These are phyloP conservation scores for Syndactyla subalaris DNA, from an alignment of 2,797 vertebrate genomes.

Conservation along the genomic window DNA sequence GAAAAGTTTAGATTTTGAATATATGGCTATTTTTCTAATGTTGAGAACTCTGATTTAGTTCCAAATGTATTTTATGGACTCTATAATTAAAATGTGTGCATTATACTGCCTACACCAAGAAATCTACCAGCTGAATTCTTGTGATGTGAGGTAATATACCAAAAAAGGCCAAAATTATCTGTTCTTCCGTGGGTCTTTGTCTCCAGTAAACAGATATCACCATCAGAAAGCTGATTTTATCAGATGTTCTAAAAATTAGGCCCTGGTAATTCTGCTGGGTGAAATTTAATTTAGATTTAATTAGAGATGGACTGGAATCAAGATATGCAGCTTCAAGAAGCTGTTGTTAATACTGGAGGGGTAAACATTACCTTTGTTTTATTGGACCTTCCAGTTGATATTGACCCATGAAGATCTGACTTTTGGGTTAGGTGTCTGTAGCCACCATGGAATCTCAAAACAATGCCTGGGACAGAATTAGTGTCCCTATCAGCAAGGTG, in stretches of 20 bases:
- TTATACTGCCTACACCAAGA: background rate
- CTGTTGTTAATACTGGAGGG: background rate
- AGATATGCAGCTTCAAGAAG: background rate
- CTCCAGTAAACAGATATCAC: background rate
- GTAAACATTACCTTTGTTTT: background rate
- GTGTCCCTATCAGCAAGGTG: background rate
- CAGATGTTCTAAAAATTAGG: background rate
- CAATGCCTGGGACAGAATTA: background rate
- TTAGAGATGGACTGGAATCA: conserved; percentile 45
- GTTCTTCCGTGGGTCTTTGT: background rate
- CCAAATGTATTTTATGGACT: background rate
- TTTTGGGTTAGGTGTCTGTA: background rate
- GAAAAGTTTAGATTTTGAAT: background rate
- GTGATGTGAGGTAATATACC: background rate
- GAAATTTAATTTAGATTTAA: conserved; percentile 70
- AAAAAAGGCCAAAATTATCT: background rate
- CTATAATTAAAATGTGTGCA: background rate
- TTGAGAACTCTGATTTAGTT: background rate
- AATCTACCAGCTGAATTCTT: background rate
- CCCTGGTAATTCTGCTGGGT: background rate
- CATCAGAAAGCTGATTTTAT: background rate
- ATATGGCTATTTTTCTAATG: background rate
- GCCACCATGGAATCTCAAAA: background rate
- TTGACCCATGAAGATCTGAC: background rate
- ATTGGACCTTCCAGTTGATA: background rate